Evolutionary conservation across 2,888 invertebrate genomes (phyloP), one percentile per base, ranked within the genome.

Genomic region (Caenorhabditis sp.): DNA sequence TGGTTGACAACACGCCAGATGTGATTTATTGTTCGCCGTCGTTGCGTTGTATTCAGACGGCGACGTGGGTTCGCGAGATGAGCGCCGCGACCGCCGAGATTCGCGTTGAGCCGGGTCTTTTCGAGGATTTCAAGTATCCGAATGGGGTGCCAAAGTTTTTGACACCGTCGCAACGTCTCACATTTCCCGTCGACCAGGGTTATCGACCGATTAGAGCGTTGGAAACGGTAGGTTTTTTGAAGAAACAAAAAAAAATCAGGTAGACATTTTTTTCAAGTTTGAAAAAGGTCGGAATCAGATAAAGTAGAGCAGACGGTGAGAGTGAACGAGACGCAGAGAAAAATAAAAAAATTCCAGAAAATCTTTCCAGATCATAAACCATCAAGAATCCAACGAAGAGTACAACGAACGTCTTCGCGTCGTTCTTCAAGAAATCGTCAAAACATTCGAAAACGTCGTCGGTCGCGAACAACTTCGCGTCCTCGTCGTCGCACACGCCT

Each of bases 41-140:
- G n/a, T 78, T 83, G 19, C 75, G 84, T 10, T 84, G 83, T 51
- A 68, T 84, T 14, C 83, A 84, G 67, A 84, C 84, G 6, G 84
- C 83, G 24, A 59, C 65, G 8, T 67, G 65, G 51, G 77, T 81
- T 17, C 69, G 72, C 36, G 66, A 67, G 2, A 58, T 61, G 62
- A 69, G 68, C 5, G 66, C 75, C 26, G 64, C 70, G 23, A 51
- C 62, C n/a, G 66, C 72, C 1, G 31, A 76, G 55, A 37, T 79
- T 50, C 74, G 81, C 23, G 76, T 83, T 27, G 83, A 83, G 43
- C 81, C 82, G 24, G 82, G 83, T 17, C 68, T 83, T 19, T 83
- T 83, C 59, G 83, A 83, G 62, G 79, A 82, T 70, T 76, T 66
- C 27, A 66, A 66, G 10, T 82, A 83, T 67, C 78, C 79, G 10